Base-by-base conservation (phyloP, 2,797 vertebrate genomes). In the Sternotherus odoratus region DNA sequence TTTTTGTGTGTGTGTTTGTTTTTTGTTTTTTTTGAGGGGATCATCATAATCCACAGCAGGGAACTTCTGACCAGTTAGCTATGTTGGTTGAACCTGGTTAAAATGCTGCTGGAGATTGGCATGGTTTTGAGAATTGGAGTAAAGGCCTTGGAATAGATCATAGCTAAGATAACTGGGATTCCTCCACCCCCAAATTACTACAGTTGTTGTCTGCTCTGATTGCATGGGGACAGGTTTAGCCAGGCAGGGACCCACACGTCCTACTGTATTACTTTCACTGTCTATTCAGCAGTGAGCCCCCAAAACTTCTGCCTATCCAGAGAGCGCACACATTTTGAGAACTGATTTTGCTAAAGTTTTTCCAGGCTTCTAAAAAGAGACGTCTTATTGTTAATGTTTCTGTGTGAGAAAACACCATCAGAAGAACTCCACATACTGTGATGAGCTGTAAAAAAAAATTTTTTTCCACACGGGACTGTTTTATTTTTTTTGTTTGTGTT, bases 271-370 rank as follows among this genome's bases (percentile, higher is more conserved):
- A 33, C 28, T 89, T 72, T 86, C 51, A 30, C 82, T 0, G 0
- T 86, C 28, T 48, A 53, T 69, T 39, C 56, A 75, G 49, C 56
- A 75, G 49, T 2, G 17, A 4, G 13, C 8, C 1, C 5, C 4
- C 3, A 33, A 54, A 28, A 83, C 4, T n/a, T 72, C 36, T 93
- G 23, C 10, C 26, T n/a, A 13, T 2, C 48, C 15, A 75, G 36
- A 82, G 19, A n/a, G 56, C 8, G 46, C 50, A 30, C 8, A 93
- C 8, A 21, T 74, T n/a, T 43, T 66, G 2, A 60, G 13, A 83
- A 79, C 17, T 56, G 28, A 54, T 93, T 79, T 90, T 63, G n/a
- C 53, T 84, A 77, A 78, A 92, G 75, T 60, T 72, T 56, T 80
- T 26, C 19, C 2, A 63, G 49, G 72, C 63, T 72, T 60, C 30